phyloP scores from a whole-genome alignment of 2,888 invertebrate genomes.

The Conistra vaccinii region DNA sequence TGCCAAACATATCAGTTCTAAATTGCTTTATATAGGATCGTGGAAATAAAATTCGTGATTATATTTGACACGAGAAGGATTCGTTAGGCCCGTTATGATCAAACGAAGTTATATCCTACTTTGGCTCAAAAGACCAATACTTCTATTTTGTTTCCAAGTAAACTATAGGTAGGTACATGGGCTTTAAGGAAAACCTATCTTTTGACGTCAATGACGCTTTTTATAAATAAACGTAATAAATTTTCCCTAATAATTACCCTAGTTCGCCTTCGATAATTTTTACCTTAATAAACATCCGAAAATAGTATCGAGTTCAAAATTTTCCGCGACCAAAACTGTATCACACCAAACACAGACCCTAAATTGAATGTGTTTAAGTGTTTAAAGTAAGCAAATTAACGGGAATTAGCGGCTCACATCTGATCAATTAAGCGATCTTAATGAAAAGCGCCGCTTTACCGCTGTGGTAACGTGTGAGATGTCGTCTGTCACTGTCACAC shows the following conservation, averaged over 20 bases:
- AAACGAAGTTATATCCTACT: conserved; percentile 34
- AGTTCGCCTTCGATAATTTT: conserved; percentile 50
- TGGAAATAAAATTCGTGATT: conserved; percentile 63
- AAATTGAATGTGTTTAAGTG: conserved; percentile 33
- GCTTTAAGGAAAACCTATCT: conserved; percentile 10
- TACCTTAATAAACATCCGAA: conserved; percentile 31
- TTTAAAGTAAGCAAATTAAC: conserved; percentile 53
- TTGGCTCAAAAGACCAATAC: background rate
- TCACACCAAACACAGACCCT: conserved; percentile 12
- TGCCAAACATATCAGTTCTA: conserved; percentile 56
- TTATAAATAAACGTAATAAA: conserved; percentile 39
- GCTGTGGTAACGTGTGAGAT: conserved; percentile 59
- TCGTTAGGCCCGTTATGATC: conserved; percentile 29
- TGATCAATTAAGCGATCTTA: conserved; percentile 60
- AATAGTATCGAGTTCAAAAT: conserved; percentile 9
- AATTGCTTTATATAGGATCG: conserved; percentile 64
- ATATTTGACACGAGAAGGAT: conserved; percentile 53
- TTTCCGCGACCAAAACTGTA: conserved; percentile 21
- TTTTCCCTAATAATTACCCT: conserved; percentile 25
- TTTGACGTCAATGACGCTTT: background rate
- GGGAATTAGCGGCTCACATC: conserved; percentile 63
- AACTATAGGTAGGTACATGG: background rate
- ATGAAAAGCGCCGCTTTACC: conserved; percentile 53
- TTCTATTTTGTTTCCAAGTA: background rate
- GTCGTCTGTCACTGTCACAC: conserved; percentile 41